phyloP scores from a whole-genome alignment of 2,888 invertebrate species.

The Prosopocoilus inquinatus region DNA sequence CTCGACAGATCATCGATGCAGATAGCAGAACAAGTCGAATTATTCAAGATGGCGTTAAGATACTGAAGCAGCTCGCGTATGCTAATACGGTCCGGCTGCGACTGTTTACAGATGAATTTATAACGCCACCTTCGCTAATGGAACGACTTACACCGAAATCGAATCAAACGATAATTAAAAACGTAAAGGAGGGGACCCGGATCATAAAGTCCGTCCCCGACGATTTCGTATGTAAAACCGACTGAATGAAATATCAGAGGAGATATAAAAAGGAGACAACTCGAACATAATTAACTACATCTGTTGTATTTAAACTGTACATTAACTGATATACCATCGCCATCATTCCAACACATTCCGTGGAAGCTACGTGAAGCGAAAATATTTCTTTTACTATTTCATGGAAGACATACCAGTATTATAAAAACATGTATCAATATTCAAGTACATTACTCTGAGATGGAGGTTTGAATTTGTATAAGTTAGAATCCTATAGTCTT shows the following conservation, averaged over 20 bases:
- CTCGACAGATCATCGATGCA: slow-evolving; percentile 45
- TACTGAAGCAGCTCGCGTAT: slow-evolving; percentile 36
- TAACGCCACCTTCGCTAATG: slow-evolving; percentile 16
- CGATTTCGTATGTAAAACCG: too few species aligned
- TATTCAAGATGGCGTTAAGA: slow-evolving; percentile 49
- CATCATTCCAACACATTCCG: slow-evolving; percentile 13
- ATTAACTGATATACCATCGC: slow-evolving; percentile 28
- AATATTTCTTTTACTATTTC: too few species aligned
- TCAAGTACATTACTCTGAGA: too few species aligned
- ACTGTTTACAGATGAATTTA: slow-evolving; percentile 21
- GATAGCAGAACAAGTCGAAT: slow-evolving; percentile 46
- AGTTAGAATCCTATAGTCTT: too few species aligned
- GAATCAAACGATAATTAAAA: slow-evolving; percentile 19
- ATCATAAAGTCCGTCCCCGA: too few species aligned
- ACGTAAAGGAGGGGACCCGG: not conserved
- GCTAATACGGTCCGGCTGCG: slow-evolving; percentile 34
- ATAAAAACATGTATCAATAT: too few species aligned
- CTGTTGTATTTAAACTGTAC: slow-evolving; percentile 23
- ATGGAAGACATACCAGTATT: too few species aligned
- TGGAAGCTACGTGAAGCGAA: not conserved
- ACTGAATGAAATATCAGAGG: too few species aligned
- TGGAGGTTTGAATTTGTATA: too few species aligned
- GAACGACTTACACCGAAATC: slow-evolving; percentile 9
- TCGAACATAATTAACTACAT: not conserved
- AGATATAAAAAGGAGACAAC: not conserved